Evolutionary conservation across 2,113 vertebrate genomes (phyloP), one percentile per base, ranked within the genome.

Genomic region (Lasiurus cinereus): DNA sequence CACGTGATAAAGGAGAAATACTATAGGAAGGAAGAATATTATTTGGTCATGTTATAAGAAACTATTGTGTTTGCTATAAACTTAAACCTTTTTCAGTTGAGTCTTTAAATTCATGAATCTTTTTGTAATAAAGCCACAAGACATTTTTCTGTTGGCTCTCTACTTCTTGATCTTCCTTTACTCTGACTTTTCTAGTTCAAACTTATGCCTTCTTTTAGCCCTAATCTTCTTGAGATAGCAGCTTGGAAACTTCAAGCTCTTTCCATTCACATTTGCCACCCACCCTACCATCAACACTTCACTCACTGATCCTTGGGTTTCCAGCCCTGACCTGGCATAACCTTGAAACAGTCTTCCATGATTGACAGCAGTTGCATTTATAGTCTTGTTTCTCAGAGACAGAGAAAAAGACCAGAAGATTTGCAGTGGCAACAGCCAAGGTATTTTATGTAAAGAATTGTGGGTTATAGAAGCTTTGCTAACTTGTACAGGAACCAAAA

Each of bases 271-370:
- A 64, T 95, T 87, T 85, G 87, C 95, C 93, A 96, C 95, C 90
- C 77, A 96, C 87, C 87, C 93, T 50, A 56, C 92, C 93, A 86
- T 97, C 92, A 90, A 85, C 89, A 86, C 94, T 93, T 94, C 89
- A 83, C 93, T 95, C 73, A 19, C 80, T 95, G 93, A 96, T 95
- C 90, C 88, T 56, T 92, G 77, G 87, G 88, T 93, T 96, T 97
- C 94, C 93, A 95, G 90, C 89, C 74, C 86, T 97, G 96, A 97
- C 96, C 97, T 96, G 95, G 94, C 89, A 94, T 95, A 94, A 96
- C 96, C 95, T 96, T 95, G 94, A 95, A 87, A 67, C 79, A 93
- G 76, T 2, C 31, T 94, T 83, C 66, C 29, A 3, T 96, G 97
- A 96, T 88, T 97, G 96, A 95, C 97, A 97, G 96, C 79, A 90